phyloP scores from a whole-genome alignment of 2,888 invertebrate species.

The Yponomeuta plumbellus region DNA sequence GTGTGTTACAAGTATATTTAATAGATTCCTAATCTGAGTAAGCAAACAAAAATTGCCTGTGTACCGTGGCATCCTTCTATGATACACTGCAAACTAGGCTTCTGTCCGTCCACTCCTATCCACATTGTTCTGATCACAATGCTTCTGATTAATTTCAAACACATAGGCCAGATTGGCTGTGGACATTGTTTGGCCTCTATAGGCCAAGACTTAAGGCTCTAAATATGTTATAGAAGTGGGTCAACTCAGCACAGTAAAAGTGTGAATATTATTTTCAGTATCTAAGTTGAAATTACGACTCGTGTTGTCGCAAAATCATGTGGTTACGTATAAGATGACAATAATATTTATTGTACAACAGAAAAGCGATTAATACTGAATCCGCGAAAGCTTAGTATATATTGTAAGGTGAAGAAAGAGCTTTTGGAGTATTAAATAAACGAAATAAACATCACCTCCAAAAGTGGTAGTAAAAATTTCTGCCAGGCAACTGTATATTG shows the following conservation, averaged over 20 bases:
- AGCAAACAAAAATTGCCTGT: neutral
- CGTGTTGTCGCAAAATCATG: no score
- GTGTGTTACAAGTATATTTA: no score
- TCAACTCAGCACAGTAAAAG: neutral
- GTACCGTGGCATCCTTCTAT: neutral
- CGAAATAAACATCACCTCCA: no score
- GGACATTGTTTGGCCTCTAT: neutral
- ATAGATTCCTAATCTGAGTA: neutral
- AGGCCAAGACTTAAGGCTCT: neutral
- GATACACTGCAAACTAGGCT: slow-evolving; percentile 9
- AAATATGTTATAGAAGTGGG: slow-evolving; percentile 5
- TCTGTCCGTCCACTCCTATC: neutral
- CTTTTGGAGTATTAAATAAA: no score
- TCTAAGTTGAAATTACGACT: neutral
- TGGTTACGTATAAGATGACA: no score
- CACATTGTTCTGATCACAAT: neutral
- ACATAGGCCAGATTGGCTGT: slow-evolving; percentile 2
- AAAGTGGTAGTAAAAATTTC: no score
- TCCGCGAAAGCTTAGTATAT: no score
- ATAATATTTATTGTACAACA: no score
- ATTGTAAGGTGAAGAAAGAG: no score
- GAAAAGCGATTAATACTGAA: no score
- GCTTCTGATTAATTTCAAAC: slow-evolving; percentile 11
- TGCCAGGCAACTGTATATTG: no score
- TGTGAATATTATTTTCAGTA: neutral